Base-by-base conservation (phyloP, 2,888 invertebrate genomes). In the Perithous albicinctus region DNA sequence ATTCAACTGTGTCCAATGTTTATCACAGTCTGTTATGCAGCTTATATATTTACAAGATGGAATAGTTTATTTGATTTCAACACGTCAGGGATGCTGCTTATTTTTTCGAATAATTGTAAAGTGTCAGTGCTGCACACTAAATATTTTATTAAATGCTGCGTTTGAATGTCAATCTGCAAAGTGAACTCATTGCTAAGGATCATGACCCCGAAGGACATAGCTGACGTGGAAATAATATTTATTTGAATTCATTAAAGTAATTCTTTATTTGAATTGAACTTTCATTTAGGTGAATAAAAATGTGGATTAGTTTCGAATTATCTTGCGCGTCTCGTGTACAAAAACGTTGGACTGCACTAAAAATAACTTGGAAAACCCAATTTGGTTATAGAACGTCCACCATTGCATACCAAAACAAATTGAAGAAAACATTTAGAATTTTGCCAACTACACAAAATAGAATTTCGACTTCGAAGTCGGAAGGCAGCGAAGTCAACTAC, bases 131-230 rank as follows among this genome's bases (percentile, higher is more conserved):
- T 12, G 3, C 0, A 12, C 15, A n/a, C n/a, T n/a, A n/a, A n/a
- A n/a, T n/a, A n/a, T n/a, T n/a, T n/a, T n/a, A n/a, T n/a, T n/a
- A n/a, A 15, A 29, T 56, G 56, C 32, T 15, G 5, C 32, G 29
- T 56, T 15, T 29, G 15, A 56, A 5, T 15, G 56, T 32, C 15
- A 7, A n/a, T n/a, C n/a, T n/a, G n/a, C n/a, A n/a, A n/a, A n/a
- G n/a, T n/a, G n/a, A n/a, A n/a, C n/a, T 56, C 56, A 56, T 15
- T 56, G 56, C 15, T 32, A 56, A 56, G 56, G n/a, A 32, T 56
- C 56, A 56, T 32, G 56, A 1, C 32, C 6, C 26, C 12, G 5
- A 5, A 12, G 26, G n/a, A 2, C n/a, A n/a, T n/a, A n/a, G n/a
- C n/a, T n/a, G n/a, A n/a, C n/a, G n/a, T n/a, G 15, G n/a, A 29